Base-by-base conservation (phyloP, 2,113 vertebrate species). In the Cyanocitta stelleri region DNA sequence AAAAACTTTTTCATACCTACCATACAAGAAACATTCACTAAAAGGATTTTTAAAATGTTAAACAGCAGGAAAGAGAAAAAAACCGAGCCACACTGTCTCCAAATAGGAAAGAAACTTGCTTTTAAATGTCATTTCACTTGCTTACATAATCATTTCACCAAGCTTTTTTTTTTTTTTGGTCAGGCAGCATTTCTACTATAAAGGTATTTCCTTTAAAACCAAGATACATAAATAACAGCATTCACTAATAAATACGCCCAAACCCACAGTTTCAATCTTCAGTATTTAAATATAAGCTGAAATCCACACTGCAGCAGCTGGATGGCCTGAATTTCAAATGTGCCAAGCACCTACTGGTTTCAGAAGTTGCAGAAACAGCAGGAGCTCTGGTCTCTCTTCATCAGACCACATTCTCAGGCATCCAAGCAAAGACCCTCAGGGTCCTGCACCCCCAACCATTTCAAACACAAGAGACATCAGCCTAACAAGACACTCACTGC, bases 21-120 rank as follows among this genome's bases (percentile, higher is more conserved):
- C 23, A 13, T 33, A 35, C 10, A 64, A 76, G 76, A 64, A 64
- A 54, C 16, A 58, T 51, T 32, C 55, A 55, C 55, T 51, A 29
- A 67, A 71, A 71, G 39, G 51, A 74, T 2, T 58, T 74, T 3
- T 13, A 85, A 91, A 91, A 87, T 32, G 48, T 63, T 74, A 52
- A 85, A 77, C 24, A 27, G 71, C 27, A 90, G 64, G 30, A 81
- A 91, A 74, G 43, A 86, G 46, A 80, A 89, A 71, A 87, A 84
- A 84, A 79, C 0, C 0, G 21, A 77, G 75, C 19, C 79, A 86
- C 22, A 2, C 4, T 75, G 49, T 37, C 64, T 37, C 52, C 80
- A 87, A 95, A 84, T 44, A 78, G 86, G 86, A 87, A 85, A 85
- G 58, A 64, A 95, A 85, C 32, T 63, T 55, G 63, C 78, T 91